Percentiles rank a stretch among this genome's conserved stretches.
Conservation (phyloP, 2,888 invertebrate species). For the Cryptocephalus moraei region DNA sequence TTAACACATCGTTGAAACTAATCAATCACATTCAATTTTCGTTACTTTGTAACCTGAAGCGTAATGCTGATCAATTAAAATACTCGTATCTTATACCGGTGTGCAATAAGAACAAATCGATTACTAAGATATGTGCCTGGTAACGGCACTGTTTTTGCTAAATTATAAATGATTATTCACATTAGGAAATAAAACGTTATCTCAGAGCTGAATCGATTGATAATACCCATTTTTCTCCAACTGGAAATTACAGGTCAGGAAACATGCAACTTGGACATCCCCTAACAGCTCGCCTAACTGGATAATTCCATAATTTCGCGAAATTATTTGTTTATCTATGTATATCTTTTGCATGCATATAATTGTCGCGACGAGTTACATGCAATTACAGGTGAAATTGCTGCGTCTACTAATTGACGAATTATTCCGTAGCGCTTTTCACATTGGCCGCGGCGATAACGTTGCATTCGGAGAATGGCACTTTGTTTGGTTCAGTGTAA, state of each 20-base stretch:
- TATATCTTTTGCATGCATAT: slow-evolving; percentile 14
- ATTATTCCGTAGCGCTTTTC: slow-evolving; percentile 10
- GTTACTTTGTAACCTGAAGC: too few relatives aligned
- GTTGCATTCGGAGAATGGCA: neutral
- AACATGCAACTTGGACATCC: slow-evolving; percentile 5
- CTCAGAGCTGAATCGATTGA: too few relatives aligned
- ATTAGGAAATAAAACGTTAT: too few relatives aligned
- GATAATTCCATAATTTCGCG: slow-evolving; percentile 10
- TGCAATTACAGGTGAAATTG: slow-evolving; percentile 2
- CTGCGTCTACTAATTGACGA: slow-evolving; percentile 13
- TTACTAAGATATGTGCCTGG: too few relatives aligned
- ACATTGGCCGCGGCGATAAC: neutral
- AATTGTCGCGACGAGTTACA: slow-evolving; percentile 7
- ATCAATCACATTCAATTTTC: too few relatives aligned
- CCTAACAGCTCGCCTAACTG: slow-evolving; percentile 5
- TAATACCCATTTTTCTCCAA: too few relatives aligned
- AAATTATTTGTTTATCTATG: slow-evolving; percentile 10
- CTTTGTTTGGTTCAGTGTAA: neutral
- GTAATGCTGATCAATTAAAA: too few relatives aligned
- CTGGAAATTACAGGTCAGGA: neutral
- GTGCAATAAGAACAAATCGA: too few relatives aligned
- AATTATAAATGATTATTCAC: too few relatives aligned
- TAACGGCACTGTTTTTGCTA: too few relatives aligned
- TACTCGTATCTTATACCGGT: too few relatives aligned
- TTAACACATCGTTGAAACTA: too few relatives aligned